Evolutionary conservation across 2,888 invertebrate species (phyloP).

Genomic region (Mythimna impura): DNA sequence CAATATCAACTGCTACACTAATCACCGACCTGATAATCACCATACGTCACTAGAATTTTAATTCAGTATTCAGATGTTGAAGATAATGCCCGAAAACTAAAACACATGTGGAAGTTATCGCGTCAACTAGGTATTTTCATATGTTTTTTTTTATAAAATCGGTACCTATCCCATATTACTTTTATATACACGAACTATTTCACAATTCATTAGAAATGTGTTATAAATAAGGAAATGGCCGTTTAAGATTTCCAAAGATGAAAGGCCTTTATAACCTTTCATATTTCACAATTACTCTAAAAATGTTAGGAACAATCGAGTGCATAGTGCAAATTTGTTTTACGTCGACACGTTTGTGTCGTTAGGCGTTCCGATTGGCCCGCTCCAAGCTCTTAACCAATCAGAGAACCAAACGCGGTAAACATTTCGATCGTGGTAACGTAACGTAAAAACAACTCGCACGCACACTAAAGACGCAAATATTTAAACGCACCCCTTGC

Average conservation of each 20-base stretch:
- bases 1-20: constrained; percentile 40
- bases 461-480: not conserved
- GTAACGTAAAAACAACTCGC: no score
- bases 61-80: constrained; percentile 27
- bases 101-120: constrained; percentile 20
- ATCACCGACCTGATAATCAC: constrained; percentile 41
- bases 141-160: not conserved
- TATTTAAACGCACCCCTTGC: not conserved
- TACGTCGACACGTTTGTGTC: no score
- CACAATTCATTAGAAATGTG: not conserved
- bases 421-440: no score
- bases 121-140: constrained; percentile 5
- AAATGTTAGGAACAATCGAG: not conserved
- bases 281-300: not conserved
- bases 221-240: not conserved
- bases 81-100: constrained; percentile 5
- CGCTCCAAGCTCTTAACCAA: no score
- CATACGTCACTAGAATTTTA: constrained; percentile 21
- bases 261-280: not conserved
- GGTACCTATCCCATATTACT: no score
- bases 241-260: not conserved
- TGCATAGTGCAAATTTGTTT: no score
- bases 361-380: not conserved
- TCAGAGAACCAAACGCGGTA: no score
- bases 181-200: not conserved